Base-by-base conservation (phyloP, 2,888 invertebrate species). In the Apodemia mormo region DNA sequence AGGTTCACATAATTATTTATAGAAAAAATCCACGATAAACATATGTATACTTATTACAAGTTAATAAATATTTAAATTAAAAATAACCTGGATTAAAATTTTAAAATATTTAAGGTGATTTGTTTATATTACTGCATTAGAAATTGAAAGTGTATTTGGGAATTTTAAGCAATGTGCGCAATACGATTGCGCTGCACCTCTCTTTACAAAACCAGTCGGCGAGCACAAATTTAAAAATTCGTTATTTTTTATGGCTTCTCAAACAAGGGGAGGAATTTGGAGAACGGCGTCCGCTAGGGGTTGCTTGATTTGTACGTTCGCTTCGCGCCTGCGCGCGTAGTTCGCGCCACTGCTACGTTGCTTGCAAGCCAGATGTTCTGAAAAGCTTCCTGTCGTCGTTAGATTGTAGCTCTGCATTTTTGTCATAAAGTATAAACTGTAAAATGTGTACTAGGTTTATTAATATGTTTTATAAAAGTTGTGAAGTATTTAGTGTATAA, bases 281-380 rank as follows among this genome's bases (percentile, higher is more conserved):
- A 82, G 82, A 86, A 76, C 77, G 77, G 88, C 88, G 89, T 85
- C 85, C 83, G 87, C 86, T 90, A 92, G 90, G 93, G 92, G 93
- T 88, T 88, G 92, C 82, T 79, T 79, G 76, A 79, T 73, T 87
- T 79, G 87, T 81, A 82, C 80, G 84, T 84, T 80, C 85, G 89
- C 86, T 87, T 88, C 89, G 92, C 93, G 93, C 92, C 85, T 92
- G 92, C 93, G 93, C 88, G 85, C 89, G 87, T 90, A 90, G 93
- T 93, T 93, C 93, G 94, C 93, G 92, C 93, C 93, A 93, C 92
- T 89, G 90, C 90, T 89, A 91, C 90, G 91, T 90, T 86, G 90
- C 89, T 88, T 88, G 89, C 87, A 87, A 89, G 92, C 90, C 93
- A 93, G 93, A 93, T 93, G 93, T 93, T 92, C 92, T 86, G 87